phyloP scores from a whole-genome alignment of 2,797 vertebrate genomes.

The Denticeps clupeoides region DNA sequence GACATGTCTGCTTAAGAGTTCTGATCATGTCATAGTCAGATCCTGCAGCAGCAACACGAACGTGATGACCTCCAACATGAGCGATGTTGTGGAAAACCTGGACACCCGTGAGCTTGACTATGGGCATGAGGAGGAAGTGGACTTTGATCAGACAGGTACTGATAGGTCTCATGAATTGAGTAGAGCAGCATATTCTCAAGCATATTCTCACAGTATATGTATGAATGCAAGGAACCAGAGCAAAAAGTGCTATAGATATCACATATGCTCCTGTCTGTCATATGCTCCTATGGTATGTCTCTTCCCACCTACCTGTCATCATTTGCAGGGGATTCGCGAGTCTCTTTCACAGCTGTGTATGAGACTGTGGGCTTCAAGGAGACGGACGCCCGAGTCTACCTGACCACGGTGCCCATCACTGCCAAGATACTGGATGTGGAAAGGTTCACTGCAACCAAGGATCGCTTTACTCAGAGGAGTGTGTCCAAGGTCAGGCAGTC shows the following conservation, averaged over 20 bases:
- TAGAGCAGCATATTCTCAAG: too few species aligned
- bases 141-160: slow-evolving; percentile 59
- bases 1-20: too few species aligned
- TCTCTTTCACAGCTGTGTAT: slow-evolving; percentile 82
- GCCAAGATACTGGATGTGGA: slow-evolving; percentile 71
- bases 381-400: slow-evolving; percentile 57
- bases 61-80: slow-evolving; percentile 76
- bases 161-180: not conserved
- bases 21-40: slow-evolving; percentile 61
- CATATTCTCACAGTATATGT: too few species aligned
- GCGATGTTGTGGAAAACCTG: slow-evolving; percentile 77
- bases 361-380: slow-evolving; percentile 80
- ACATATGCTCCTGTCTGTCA: too few species aligned
- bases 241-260: too few species aligned
- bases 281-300: too few species aligned
- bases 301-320: not conserved
- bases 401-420: slow-evolving; percentile 65
- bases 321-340: slow-evolving; percentile 51
- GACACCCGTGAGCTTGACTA: slow-evolving; percentile 84
- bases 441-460: slow-evolving; percentile 59
- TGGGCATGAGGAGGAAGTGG: slow-evolving; percentile 74
- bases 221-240: too few species aligned
- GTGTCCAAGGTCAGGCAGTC: slow-evolving; percentile 29
- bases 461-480: slow-evolving; percentile 32
- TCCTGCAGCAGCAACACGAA: slow-evolving; percentile 50